Evolutionary conservation across 2,113 vertebrate genomes (phyloP).

Genomic region (Saccopteryx leptura): DNA sequence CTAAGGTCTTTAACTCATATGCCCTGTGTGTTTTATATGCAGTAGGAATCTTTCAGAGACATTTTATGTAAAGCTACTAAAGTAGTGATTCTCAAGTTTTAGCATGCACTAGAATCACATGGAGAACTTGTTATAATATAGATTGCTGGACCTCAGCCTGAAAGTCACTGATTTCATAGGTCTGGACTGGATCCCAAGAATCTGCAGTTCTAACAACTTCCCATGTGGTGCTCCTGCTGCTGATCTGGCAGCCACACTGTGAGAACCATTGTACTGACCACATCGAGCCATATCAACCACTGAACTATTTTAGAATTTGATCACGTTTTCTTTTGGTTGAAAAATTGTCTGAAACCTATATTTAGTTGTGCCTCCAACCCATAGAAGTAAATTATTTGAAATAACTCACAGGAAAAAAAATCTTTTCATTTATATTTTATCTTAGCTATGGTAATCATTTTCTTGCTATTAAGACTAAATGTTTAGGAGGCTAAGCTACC

Average conservation of each 20-base stretch:
- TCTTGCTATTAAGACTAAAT: slow-evolving; percentile 50
- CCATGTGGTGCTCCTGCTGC: not conserved
- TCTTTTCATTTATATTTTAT: slow-evolving; percentile 58
- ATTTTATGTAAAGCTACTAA: slow-evolving; percentile 10
- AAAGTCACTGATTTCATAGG: not conserved
- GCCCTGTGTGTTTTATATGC: not conserved
- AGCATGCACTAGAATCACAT: not conserved
- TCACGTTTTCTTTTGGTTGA: slow-evolving; percentile 51
- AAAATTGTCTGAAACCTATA: slow-evolving; percentile 54
- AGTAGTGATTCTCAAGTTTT: slow-evolving; percentile 8
- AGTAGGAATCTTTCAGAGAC: not conserved
- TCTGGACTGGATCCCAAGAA: not conserved
- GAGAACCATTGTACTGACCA: not conserved
- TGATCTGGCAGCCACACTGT: not conserved
- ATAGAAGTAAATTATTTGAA: slow-evolving; percentile 57
- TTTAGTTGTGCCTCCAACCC: slow-evolving; percentile 59
- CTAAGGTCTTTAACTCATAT: not conserved
- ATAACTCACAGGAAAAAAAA: not conserved
- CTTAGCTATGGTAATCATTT: slow-evolving; percentile 47
- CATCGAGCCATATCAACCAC: not conserved
- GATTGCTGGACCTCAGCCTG: not conserved
- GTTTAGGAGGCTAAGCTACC: slow-evolving; percentile 21
- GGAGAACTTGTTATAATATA: not conserved
- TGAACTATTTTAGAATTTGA: slow-evolving; percentile 43
- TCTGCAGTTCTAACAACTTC: slow-evolving; percentile 27